Base-by-base conservation (phyloP, 1,140 invertebrate species). In the Lepidurus packardi region DNA sequence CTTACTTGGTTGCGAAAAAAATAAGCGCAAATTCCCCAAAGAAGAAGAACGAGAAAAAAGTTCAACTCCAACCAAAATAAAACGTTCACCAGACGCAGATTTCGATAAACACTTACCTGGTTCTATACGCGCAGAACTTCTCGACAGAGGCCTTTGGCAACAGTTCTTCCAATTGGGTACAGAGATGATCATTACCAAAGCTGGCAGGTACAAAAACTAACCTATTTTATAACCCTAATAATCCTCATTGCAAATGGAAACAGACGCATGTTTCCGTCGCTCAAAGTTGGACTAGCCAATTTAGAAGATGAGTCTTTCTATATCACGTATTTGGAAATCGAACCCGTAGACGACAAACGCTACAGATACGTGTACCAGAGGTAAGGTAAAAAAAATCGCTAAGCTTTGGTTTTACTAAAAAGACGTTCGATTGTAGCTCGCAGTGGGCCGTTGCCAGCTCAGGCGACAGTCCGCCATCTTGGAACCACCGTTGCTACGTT, bases 151-250 rank as follows among this genome's bases (percentile, higher is more conserved):
- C n/a, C 78, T 84, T 10, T 84, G 83, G 83, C 80, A 95, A 85
- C 94, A 96, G 86, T 98, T 98, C 87, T 94, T 97, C 85, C 92
- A 95, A 77, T 87, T 97, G 73, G 94, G 95, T 80, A 98, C 96
- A 0, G 96, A 98, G 85, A 98, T 98, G 96, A 98, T 98, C 85
- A 98, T 98, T 85, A 98, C 96, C 16, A 98, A 98, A 88, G 95
- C 94, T 80, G 96, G 96, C 85, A 92, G 96, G 95, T 98, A 87
- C 88, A 90, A 75, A 4, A 13, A 41, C 5, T 21, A 75, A 75
- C 16, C n/a, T 4, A 13, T 75, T 75, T 2, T 13, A 7, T 6
- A 41, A 75, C 16, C 21, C 74, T 41, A 13, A 41, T 75, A 7
- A 13, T 41, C 74, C 74, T 75, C 7, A 11, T 73, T 43, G 7